phyloP scores from a whole-genome alignment of 2,797 vertebrate species.

The Sitta carolinensis region DNA sequence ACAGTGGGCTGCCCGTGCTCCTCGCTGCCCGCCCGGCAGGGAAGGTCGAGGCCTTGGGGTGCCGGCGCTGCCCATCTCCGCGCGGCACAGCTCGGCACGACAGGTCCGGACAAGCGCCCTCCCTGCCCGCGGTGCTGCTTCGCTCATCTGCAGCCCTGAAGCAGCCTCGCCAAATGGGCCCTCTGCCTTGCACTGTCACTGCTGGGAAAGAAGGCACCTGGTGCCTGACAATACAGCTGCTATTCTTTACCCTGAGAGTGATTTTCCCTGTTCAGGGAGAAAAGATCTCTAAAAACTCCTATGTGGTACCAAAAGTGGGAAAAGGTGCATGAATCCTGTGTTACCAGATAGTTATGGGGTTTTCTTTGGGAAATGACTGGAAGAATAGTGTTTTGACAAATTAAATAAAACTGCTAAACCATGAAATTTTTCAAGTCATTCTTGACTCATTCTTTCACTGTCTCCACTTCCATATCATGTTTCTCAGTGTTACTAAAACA shows the following conservation, averaged over 20 bases:
- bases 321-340: background rate
- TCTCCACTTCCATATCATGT: background rate
- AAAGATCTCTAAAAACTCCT: background rate
- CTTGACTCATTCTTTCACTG: background rate
- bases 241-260: background rate
- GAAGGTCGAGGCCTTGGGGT: no score
- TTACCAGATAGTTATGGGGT: background rate
- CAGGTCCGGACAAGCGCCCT: background rate
- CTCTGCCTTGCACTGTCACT: accelerated
- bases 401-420: background rate
- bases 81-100: accelerated
- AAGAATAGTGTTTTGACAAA: background rate
- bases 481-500: background rate
- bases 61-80: accelerated
- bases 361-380: background rate
- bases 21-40: background rate
- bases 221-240: accelerated
- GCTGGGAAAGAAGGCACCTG: background rate
- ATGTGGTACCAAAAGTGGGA: accelerated
- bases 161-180: background rate
- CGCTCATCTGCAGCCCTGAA: accelerated
- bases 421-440: background rate
- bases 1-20: background rate
- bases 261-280: background rate
- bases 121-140: accelerated